Base-by-base conservation (phyloP, 2,113 vertebrate genomes). In the Eidolon helvum region DNA sequence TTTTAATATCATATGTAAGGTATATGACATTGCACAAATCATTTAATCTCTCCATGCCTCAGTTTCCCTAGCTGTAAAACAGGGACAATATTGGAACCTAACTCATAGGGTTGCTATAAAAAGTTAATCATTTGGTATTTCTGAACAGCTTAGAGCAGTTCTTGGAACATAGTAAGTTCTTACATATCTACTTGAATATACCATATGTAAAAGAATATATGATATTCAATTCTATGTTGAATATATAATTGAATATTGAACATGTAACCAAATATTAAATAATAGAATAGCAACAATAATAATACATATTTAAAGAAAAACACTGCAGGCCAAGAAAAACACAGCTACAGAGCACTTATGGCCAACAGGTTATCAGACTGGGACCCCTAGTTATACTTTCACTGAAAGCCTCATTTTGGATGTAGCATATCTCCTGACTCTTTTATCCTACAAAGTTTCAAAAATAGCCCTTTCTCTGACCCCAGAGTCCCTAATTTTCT, bases 211-310 rank as follows among this genome's bases (percentile, higher is more conserved):
- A 33, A 87, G 30, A 69, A 86, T 83, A 53, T 53, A 15, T 78
- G 79, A 78, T 94, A 93, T 82, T 63, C 57, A 69, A 71, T 53
- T 88, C 86, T 28, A 87, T 38, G 21, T 90, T 95, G 26, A 82
- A 55, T 75, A 75, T 21, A 43, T 63, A 68, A 75, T 66, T 80
- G 43, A 69, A 79, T 69, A 69, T 93, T 50, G 61, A 79, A 38
- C 79, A 71, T 16, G 30, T 48, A 57, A 57, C 22, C 12, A 59
- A 59, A 59, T 59, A 24, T 19, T 38, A 77, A 77, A 33, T 50
- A 63, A 55, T n/a, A 87, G n/a, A 89, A 43, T 82, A 89, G 94
- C 14, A 89, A 82, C 30, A 93, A 72, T 14, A 94, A 82, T 72
- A 92, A 66, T 83, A 82, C 1, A 24, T 61, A 48, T 93, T 79